Evolutionary conservation across 2,888 invertebrate species (phyloP), one percentile per base, ranked within the genome.

Genomic region (Callinectes sapidus): DNA sequence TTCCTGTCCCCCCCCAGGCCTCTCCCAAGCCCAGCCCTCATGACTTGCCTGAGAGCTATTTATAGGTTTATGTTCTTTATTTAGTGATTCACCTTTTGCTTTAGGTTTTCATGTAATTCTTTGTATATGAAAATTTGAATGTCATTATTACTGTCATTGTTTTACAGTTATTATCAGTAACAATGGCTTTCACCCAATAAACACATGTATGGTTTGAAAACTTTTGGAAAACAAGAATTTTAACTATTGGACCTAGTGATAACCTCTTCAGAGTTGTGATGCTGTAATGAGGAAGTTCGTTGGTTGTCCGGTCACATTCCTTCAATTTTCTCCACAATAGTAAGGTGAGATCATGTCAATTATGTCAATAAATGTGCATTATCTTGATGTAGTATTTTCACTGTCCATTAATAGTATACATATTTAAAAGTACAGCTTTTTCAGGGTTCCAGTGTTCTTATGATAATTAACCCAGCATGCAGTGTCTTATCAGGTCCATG

Each of bases 251-350:
- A 90, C 90, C 87, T 92, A 92, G 92, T 92, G 90, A 89, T 93
- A 93, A 89, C 92, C 81, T 90, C 92, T 91, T 93, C 92, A 92
- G 92, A 93, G 90, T 93, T 93, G 91, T 91, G 92, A 93, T 89
- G 92, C 92, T 93, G 92, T 93, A 90, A 86, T 91, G 89, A 93
- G 92, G 92, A 92, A 90, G 92, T 93, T 91, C 92, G 90, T 93
- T 93, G 92, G 92, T 93, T 93, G 92, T 93, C 92, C 92, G 91
- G 92, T 93, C 92, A 93, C 92, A 93, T 93, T 93, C 92, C 92
- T 91, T 90, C 92, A 87, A 71, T 81, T 93, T 91, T 91, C 91
- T 93, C 88, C 90, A 91, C 92, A 88, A 71, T 93, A 91, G 81
- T 93, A 93, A 93, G 92, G 92, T 93, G 92, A 93, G 92, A 87